Evolutionary conservation across 2,797 vertebrate genomes (phyloP).

Genomic region (Melopsittacus undulatus): DNA sequence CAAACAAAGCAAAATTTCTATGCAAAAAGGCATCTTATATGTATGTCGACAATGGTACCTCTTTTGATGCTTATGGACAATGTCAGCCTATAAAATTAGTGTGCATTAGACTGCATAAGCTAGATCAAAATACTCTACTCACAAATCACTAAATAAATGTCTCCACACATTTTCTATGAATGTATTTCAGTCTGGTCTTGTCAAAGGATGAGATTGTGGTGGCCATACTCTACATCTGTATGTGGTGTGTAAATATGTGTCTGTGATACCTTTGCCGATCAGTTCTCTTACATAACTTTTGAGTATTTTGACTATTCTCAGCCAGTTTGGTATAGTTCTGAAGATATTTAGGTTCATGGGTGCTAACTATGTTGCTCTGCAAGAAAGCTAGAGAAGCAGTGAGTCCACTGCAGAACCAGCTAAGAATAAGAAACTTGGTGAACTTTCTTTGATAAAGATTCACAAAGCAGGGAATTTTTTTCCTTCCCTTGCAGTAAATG

Average conservation of each 20-base stretch:
- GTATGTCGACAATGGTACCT: neutral
- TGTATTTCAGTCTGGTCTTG: neutral
- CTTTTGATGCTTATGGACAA: neutral
- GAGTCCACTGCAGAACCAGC: neutral
- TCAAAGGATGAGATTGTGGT: neutral
- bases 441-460: neutral
- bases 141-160: neutral
- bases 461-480: neutral
- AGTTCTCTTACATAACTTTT: neutral
- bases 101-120: neutral
- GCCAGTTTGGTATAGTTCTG: neutral
- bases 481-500: neutral
- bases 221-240: neutral
- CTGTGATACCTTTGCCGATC: neutral
- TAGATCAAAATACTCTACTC: neutral
- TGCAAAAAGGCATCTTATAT: neutral
- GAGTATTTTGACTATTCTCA: neutral
- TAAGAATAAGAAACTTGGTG: neutral
- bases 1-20: neutral
- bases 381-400: neutral
- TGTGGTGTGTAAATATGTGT: neutral
- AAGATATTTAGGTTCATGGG: neutral
- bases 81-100: neutral
- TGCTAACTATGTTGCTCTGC: neutral
- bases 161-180: neutral